Percentiles rank a stretch among this genome's conserved stretches.
Conservation (phyloP, 2,888 invertebrate species). For the Operophtera brumata region DNA sequence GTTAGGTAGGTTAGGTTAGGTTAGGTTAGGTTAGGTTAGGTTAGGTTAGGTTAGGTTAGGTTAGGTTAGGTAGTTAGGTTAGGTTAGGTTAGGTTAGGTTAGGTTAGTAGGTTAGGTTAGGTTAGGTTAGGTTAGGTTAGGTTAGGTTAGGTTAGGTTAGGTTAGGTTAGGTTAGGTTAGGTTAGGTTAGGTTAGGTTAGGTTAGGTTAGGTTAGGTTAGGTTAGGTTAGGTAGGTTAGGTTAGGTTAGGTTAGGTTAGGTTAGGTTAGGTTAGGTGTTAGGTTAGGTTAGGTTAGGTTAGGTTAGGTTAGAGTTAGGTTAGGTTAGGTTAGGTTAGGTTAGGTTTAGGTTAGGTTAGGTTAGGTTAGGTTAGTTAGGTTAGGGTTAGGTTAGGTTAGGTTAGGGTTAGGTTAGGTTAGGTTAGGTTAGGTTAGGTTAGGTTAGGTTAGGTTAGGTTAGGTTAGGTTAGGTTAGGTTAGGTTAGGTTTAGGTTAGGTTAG, state of each 20-base stretch:
- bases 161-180: constrained; percentile 31
- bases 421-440: constrained; percentile 28
- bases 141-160: constrained; percentile 34
- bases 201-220: constrained; percentile 32
- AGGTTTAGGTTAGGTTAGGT: constrained; percentile 31
- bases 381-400: constrained; percentile 32
- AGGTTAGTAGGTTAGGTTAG: no score
- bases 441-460: constrained; percentile 27
- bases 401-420: constrained; percentile 30
- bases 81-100: constrained; percentile 35
- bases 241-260: constrained; percentile 32
- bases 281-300: constrained; percentile 24
- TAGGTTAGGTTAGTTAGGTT: constrained; percentile 28
- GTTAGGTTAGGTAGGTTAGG: constrained; percentile 36
- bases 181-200: constrained; percentile 32
- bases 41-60: constrained; percentile 30
- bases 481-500: constrained; percentile 12
- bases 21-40: constrained; percentile 29
- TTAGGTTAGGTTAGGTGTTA: constrained; percentile 27
- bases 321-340: constrained; percentile 30
- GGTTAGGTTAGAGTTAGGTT: no score
- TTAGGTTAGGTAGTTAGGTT: constrained; percentile 26
- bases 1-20: constrained; percentile 30
- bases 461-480: constrained; percentile 20
- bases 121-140: constrained; percentile 33